Evolutionary conservation across 2,888 invertebrate species (phyloP).

Genomic region (Thymelicus acteon): DNA sequence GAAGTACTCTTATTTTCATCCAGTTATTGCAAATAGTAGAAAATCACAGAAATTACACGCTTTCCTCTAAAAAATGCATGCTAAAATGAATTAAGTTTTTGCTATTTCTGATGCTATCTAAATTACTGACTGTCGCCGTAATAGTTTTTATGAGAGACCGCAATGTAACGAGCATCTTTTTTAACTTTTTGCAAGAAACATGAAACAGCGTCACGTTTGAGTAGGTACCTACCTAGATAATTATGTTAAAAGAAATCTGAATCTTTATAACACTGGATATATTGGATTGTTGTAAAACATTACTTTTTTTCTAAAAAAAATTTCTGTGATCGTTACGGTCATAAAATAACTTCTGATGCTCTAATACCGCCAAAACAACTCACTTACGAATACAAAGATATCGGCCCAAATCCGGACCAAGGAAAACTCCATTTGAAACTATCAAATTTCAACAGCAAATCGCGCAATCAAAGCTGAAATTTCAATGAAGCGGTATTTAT

Average conservation of each 20-base stretch:
- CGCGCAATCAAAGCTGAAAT: constrained; percentile 4
- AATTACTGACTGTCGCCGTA: not conserved
- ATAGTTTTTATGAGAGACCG: not conserved
- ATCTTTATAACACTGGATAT: not conserved
- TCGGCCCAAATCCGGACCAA: too few relatives aligned
- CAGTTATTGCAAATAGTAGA: not conserved
- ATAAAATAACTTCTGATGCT: too few relatives aligned
- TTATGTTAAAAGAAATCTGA: not conserved
- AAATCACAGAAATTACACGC: constrained; percentile 5
- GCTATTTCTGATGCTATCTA: not conserved
- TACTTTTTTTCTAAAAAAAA: not conserved
- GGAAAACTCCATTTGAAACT: too few relatives aligned
- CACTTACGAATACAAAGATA: too few relatives aligned
- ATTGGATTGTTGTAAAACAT: not conserved
- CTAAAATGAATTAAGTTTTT: constrained; percentile 13
- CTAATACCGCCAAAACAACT: too few relatives aligned
- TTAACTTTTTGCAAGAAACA: not conserved
- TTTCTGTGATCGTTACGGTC: not conserved
- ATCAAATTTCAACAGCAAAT: not conserved
- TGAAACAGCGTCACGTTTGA: not conserved
- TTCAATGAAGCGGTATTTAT: constrained; percentile 11
- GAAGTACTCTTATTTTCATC: not conserved
- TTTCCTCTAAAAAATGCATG: constrained; percentile 14
- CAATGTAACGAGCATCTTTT: not conserved
- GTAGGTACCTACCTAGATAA: not conserved